A percentile compares a stretch with the other conserved stretches of the same genome.
Evolutionary conservation across 2,888 invertebrate genomes (phyloP).

Genomic region (Drosophila bunnanda): DNA sequence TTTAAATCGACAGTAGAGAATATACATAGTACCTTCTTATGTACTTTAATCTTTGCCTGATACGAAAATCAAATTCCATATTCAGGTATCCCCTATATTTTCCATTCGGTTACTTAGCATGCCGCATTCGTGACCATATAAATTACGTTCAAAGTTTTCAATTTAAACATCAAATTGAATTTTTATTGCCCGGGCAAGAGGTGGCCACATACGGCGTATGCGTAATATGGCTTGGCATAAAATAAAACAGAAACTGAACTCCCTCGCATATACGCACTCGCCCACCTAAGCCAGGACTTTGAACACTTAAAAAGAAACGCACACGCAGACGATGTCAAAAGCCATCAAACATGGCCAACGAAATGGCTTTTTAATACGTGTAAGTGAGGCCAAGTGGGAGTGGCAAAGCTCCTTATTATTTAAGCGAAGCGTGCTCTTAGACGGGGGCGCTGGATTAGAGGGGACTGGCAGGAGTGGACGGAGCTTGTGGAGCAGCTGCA

Average conservation of each 20-base stretch:
- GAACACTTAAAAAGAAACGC: conserved; percentile 46
- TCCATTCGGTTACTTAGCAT: conserved; percentile 25
- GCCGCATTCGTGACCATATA: conserved; percentile 40
- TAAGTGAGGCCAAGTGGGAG: conserved; percentile 61
- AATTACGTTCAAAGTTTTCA: conserved; percentile 56
- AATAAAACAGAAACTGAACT: conserved; percentile 46
- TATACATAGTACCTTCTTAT: neutral
- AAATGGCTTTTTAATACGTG: conserved; percentile 76
- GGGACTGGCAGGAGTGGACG: neutral
- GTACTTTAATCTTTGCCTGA: neutral
- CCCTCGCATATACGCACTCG: conserved; percentile 2
- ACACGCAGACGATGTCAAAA: conserved; percentile 58
- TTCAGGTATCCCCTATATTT: neutral
- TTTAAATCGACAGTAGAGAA: neutral
- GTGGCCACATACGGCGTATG: conserved; percentile 56
- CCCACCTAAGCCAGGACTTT: conserved; percentile 38
- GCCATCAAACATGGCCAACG: conserved; percentile 71
- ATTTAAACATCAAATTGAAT: conserved; percentile 73
- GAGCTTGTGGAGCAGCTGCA: conserved; percentile 49
- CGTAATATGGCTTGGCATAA: conserved; percentile 58
- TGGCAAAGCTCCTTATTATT: conserved; percentile 63
- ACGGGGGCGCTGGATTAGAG: conserved; percentile 13
- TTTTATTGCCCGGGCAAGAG: conserved; percentile 53
- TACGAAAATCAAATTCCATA: neutral
- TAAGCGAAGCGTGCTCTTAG: conserved; percentile 48